These are phyloP conservation scores for Agrypnia vestita DNA, from an alignment of 1,140 invertebrate genomes.

Conservation along the genomic window DNA sequence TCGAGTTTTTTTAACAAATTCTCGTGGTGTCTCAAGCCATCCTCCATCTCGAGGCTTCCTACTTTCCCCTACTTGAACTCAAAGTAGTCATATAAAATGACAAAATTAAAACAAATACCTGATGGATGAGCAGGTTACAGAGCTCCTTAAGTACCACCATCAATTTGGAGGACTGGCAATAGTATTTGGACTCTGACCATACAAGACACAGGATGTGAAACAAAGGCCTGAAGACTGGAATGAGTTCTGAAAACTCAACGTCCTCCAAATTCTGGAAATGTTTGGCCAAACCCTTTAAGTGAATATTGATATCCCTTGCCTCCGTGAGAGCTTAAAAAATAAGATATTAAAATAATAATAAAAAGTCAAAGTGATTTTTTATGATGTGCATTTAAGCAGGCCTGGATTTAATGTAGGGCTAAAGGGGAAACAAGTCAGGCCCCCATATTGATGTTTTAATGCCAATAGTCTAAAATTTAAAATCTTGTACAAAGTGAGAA, in stretches of 20 bases:
- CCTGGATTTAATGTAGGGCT: too few relatives aligned
- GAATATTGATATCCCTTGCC: constrained; percentile 91
- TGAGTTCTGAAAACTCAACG: constrained; percentile 86
- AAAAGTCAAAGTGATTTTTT: too few relatives aligned
- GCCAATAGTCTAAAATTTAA: too few relatives aligned
- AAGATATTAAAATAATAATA: constrained; percentile 40
- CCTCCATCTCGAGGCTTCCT: too few relatives aligned
- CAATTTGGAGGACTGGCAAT: constrained; percentile 90
- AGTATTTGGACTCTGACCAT: constrained; percentile 92
- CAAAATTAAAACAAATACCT: constrained; percentile 69
- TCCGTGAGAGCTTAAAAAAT: constrained; percentile 83
- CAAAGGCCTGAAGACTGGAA: constrained; percentile 82
- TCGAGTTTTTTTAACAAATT: too few relatives aligned
- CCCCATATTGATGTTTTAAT: too few relatives aligned
- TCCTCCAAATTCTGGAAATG: constrained; percentile 89
- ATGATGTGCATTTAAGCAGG: too few relatives aligned
- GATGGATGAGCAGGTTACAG: constrained; percentile 91
- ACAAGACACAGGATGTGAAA: constrained; percentile 91
- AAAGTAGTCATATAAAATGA: too few relatives aligned
- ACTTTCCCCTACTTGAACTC: too few relatives aligned
- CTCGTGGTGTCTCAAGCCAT: too few relatives aligned
- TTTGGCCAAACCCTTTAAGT: constrained; percentile 87
- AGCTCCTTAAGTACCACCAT: constrained; percentile 93
- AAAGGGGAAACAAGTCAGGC: too few relatives aligned
- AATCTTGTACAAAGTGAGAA: too few relatives aligned